phyloP scores from a whole-genome alignment of 2,797 vertebrate species.

The Smutsia gigantea region DNA sequence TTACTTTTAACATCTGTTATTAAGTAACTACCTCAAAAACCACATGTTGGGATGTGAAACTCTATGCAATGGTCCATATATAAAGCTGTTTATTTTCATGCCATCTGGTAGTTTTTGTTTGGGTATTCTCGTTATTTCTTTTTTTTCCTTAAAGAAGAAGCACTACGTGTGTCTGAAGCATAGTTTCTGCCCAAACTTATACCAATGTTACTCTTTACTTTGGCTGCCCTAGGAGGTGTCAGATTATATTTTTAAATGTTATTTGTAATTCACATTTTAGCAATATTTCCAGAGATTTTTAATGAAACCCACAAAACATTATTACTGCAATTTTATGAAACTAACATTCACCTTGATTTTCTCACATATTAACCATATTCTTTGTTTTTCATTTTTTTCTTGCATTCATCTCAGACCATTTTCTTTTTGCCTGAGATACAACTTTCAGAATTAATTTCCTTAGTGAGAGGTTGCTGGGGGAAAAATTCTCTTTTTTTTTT shows the following conservation, averaged over 20 bases:
- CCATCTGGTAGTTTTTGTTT: not conserved
- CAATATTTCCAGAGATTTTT: not conserved
- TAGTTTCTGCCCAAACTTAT: not conserved
- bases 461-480: not conserved
- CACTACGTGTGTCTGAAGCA: not conserved
- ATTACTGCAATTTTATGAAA: slow-evolving; percentile 13
- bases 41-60: slow-evolving; percentile 36
- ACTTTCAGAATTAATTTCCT: slow-evolving; percentile 45
- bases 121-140: not conserved
- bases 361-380: not conserved
- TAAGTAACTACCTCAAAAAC: slow-evolving; percentile 54
- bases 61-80: not conserved
- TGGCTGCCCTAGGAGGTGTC: not conserved
- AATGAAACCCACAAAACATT: not conserved
- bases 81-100: slow-evolving; percentile 43
- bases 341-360: not conserved
- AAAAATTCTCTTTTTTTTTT: not conserved
- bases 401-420: not conserved
- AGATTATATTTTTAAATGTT: not conserved
- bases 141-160: not conserved
- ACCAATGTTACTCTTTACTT: not conserved
- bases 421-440: slow-evolving; percentile 4
- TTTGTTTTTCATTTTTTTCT: not conserved
- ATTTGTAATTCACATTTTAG: not conserved
- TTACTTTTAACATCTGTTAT: slow-evolving; percentile 54